These are phyloP conservation scores for Antennarius striatus DNA, from an alignment of 2,113 vertebrate genomes.

Conservation along the genomic window DNA sequence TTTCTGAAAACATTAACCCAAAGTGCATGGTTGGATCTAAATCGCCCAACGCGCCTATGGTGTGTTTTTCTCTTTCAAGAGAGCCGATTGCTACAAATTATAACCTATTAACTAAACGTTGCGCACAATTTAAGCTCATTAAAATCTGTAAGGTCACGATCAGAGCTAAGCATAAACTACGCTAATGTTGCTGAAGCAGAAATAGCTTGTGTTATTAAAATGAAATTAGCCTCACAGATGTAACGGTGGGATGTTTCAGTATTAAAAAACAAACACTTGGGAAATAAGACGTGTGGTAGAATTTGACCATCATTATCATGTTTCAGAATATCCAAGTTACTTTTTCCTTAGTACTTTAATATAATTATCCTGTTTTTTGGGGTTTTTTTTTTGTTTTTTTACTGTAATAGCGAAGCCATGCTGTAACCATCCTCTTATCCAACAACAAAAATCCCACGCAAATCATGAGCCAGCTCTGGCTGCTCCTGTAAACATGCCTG, in stretches of 20 bases:
- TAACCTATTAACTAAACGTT: constrained; percentile 38
- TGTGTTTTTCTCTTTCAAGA: not conserved
- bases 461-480: constrained; percentile 8
- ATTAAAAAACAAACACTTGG: not conserved
- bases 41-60: constrained; percentile 9
- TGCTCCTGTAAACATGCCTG: constrained; percentile 28
- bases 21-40: constrained; percentile 25
- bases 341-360: not conserved
- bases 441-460: constrained; percentile 28
- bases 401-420: not conserved
- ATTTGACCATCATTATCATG: not conserved
- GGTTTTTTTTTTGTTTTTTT: constrained; percentile 7
- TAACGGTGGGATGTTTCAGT: not conserved
- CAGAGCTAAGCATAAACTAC: constrained; percentile 16
- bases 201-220: constrained; percentile 16
- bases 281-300: too few relatives aligned
- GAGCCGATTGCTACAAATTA: constrained; percentile 42
- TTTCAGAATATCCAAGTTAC: not conserved
- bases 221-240: not conserved
- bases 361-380: not conserved
- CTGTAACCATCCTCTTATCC: not conserved
- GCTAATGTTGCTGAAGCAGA: constrained; percentile 5
- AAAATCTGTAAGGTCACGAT: constrained; percentile 46
- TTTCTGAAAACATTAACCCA: constrained; percentile 23
- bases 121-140: constrained; percentile 44